Percentiles rank a stretch among this genome's conserved stretches.
These are phyloP conservation scores for Leuctra nigra DNA, from an alignment of 2,888 invertebrate species.

Conservation along the genomic window DNA sequence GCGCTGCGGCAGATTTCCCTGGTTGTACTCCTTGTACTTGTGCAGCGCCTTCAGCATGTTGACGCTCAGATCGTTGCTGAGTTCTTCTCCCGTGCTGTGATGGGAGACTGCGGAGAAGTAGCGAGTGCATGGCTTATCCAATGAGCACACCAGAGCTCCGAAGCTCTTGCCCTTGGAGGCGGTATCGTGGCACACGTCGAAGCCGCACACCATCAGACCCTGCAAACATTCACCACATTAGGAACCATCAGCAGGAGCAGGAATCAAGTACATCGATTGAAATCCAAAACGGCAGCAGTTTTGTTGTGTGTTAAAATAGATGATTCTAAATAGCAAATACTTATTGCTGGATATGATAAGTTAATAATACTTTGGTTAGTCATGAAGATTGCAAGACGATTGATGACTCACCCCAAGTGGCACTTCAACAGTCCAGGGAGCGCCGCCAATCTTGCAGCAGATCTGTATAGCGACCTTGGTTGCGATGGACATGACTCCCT, in stretches of 20 bases:
- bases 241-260: background rate
- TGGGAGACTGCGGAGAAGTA: constrained; percentile 69
- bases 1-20: constrained; percentile 51
- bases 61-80: constrained; percentile 62
- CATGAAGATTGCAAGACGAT: too few relatives aligned
- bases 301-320: too few relatives aligned
- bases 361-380: too few relatives aligned
- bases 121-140: constrained; percentile 49
- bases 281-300: too few relatives aligned
- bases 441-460: constrained; percentile 87
- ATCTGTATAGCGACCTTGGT: constrained; percentile 92
- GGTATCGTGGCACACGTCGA: constrained; percentile 85
- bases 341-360: too few relatives aligned
- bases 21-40: constrained; percentile 46
- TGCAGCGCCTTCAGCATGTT: constrained; percentile 51
- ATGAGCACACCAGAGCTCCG: constrained; percentile 74
- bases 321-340: too few relatives aligned
- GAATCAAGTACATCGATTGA: background rate
- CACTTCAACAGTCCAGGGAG: constrained; percentile 73
- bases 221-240: constrained; percentile 30
- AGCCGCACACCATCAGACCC: constrained; percentile 76
- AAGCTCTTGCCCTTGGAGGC: constrained; percentile 48
- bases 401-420: constrained; percentile 45
- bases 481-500: constrained; percentile 68
- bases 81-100: constrained; percentile 68